phyloP scores from a whole-genome alignment of 2,888 invertebrate species.

The Ormyrus pomaceus region DNA sequence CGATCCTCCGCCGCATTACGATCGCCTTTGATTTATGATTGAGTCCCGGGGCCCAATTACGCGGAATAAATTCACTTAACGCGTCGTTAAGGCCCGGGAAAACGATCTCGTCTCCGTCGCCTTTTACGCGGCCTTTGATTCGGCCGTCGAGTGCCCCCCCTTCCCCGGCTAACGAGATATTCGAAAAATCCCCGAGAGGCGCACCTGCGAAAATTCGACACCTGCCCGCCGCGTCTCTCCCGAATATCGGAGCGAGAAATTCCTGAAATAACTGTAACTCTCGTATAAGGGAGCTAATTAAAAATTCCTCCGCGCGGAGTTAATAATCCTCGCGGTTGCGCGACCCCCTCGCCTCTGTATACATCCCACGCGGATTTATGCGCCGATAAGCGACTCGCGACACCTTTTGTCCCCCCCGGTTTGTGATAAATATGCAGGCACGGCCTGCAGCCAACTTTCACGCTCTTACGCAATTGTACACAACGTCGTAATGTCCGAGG shows the following conservation, averaged over 20 bases:
- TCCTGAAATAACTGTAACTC: too few relatives aligned
- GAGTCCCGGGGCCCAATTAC: not conserved
- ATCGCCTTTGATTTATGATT: constrained; percentile 30
- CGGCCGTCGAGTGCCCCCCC: not conserved
- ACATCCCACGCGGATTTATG: not conserved
- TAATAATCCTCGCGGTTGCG: constrained; percentile 12
- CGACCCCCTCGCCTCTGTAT: constrained; percentile 4
- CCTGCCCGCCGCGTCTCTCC: too few relatives aligned
- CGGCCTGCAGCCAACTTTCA: constrained; percentile 44
- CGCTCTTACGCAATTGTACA: constrained; percentile 43
- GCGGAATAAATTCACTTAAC: constrained; percentile 38
- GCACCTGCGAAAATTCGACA: too few relatives aligned
- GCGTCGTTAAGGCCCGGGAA: constrained; percentile 14
- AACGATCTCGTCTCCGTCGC: not conserved
- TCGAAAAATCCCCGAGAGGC: not conserved
- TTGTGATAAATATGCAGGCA: constrained; percentile 37
- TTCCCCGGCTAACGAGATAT: not conserved
- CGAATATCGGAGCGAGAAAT: too few relatives aligned
- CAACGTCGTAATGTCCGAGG: constrained; percentile 25
- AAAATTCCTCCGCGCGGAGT: not conserved
- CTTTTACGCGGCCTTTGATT: not conserved
- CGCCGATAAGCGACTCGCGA: not conserved
- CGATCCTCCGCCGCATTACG: not conserved
- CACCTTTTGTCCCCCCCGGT: constrained; percentile 18
- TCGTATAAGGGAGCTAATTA: not conserved